Base-by-base conservation (phyloP, 2,113 vertebrate genomes). In the Hirundichthys speculiger region DNA sequence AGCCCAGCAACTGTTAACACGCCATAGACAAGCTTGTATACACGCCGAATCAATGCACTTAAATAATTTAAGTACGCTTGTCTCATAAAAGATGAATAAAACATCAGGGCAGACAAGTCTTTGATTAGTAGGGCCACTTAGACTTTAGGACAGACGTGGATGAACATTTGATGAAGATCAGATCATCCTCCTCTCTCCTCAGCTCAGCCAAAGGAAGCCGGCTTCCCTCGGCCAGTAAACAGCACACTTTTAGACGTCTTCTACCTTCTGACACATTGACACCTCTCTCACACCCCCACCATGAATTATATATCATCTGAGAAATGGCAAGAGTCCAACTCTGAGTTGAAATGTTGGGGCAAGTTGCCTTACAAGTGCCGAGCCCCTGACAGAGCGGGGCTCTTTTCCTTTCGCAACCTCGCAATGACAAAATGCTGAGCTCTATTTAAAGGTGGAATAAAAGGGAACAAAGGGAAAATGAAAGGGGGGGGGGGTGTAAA, bases 231-330 rank as follows among this genome's bases (percentile, higher is more conserved):
- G 75, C 77, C 89, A 92, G 90, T 93, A 93, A 94, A 93, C 90
- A 93, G 88, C 80, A 62, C 83, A 90, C 88, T 94, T 93, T 94
- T 89, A 85, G 79, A 90, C 89, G 91, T 90, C 84, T 89, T 87
- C 90, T 82, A 86, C 89, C 84, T 88, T 64, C 85, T 93, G 92
- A 92, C 90, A 91, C 88, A 77, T 93, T 93, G 92, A 92, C 91
- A 92, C 90, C 82, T 86, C 90, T 89, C 90, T 91, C 87, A 90
- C 89, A 89, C 89, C 88, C 88, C 61, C 67, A 69, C 68, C 83
- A 92, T 94, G 92, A 94, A 94, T 94, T 91, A 93, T 93, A 93
- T 89, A 91, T 93, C 87, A 89, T 89, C 89, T 79, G 80, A 57
- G 70, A 67, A 86, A 89, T 86, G 84, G 86, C 87, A 79, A 80